Evolutionary conservation across 64 coral and sea anemone genomes (phyloP).

Genomic region (Pocillopora damicornis): DNA sequence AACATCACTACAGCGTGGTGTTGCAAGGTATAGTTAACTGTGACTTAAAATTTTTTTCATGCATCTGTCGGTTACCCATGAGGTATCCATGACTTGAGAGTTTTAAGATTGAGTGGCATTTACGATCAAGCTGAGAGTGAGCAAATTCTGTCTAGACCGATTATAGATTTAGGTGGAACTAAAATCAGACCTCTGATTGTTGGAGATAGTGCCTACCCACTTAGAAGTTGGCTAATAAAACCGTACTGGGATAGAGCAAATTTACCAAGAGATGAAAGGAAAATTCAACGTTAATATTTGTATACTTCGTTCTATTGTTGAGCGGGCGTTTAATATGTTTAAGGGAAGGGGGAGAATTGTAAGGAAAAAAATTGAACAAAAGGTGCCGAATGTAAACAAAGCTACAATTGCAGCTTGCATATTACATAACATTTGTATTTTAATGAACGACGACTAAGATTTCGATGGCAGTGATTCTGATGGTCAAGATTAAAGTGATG

Average conservation of each 20-base stretch:
- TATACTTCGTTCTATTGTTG: constrained; percentile 13
- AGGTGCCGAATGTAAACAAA: constrained; percentile 1
- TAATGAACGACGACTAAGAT: constrained; percentile 21
- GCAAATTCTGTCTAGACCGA: constrained; percentile 12
- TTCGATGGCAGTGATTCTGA: constrained; percentile 11
- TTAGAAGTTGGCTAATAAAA: constrained; percentile 31
- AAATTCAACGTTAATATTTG: constrained; percentile 38
- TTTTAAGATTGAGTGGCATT: constrained; percentile 18
- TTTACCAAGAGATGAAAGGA: constrained; percentile 24
- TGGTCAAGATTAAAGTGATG: background rate
- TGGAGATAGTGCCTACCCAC: constrained; percentile 30
- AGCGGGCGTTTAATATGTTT: constrained; percentile 40
- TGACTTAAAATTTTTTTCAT: constrained; percentile 30
- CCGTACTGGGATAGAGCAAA: constrained; percentile 9
- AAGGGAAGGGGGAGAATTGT: constrained; percentile 29
- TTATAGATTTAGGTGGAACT: constrained; percentile 27
- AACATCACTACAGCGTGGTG: constrained; percentile 35
- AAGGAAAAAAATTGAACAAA: constrained; percentile 35
- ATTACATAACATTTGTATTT: constrained; percentile 49
- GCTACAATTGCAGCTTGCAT: constrained; percentile 41
- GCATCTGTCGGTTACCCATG: constrained; percentile 13
- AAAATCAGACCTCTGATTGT: constrained; percentile 31
- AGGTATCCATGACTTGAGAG: constrained; percentile 38
- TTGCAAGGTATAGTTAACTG: constrained; percentile 27
- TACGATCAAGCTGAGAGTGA: constrained; percentile 19